Base-by-base conservation (phyloP, 1,140 invertebrate genomes). In the Anastrepha ludens region DNA sequence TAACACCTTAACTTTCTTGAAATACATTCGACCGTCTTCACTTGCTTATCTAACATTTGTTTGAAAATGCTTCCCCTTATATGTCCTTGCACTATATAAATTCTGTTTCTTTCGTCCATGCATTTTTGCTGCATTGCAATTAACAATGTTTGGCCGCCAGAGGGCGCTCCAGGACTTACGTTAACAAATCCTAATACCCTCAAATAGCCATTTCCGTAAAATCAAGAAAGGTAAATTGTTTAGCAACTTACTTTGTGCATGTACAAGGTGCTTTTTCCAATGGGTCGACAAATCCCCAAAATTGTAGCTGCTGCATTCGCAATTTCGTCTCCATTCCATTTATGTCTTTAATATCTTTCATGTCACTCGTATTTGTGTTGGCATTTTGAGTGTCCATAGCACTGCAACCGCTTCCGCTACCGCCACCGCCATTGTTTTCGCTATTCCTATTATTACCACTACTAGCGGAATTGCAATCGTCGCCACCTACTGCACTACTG, bases 251-350 rank as follows among this genome's bases (percentile, higher is more conserved):
- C 95, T 96, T 96, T 93, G 96, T 96, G 94, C 97, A 98, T 91
- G 95, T 95, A 94, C 97, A 98, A 89, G 94, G 95, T 90, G 96
- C 95, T 94, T 97, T 97, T 91, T 96, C 95, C 87, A 96, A 96
- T 89, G 97, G 96, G 94, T 99, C 98, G 74, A 96, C 94, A 94
- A 98, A 98, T 91, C 98, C 97, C 96, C 97, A 98, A 74, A 92
- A 88, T 47, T 91, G 90, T 41, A 91, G 90, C 20, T 91, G 90
- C 85, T 91, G 90, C 29, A 81, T 81, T 0, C 74, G 74, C 44
- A 91, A 90, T 86, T 92, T 92, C 55, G 88, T 90, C 81, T 92
- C 91, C 87, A 89, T 70, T 70, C 88, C 44, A 86, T 88, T 88
- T 62, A 58, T 74, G 62, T 59, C 55, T n/a, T 60, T 86, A 81